Conservation (phyloP, 2,113 vertebrate species). For the Eurypyga helias region DNA sequence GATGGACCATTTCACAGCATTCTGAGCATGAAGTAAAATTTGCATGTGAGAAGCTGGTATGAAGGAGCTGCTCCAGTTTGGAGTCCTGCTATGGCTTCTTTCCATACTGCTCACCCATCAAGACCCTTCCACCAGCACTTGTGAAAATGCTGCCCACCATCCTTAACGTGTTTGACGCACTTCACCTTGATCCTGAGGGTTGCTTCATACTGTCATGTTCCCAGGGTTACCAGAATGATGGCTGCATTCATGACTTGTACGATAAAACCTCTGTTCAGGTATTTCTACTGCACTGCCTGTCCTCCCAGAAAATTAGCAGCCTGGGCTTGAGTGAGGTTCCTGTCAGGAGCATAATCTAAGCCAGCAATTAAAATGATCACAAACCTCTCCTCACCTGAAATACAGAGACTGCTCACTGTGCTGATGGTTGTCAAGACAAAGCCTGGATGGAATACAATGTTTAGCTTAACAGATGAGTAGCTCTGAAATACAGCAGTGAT, state of each 20-base stretch:
- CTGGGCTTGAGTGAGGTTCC: neutral
- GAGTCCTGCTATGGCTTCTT: neutral
- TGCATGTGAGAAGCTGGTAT: neutral
- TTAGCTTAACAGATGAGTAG: neutral
- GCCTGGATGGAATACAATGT: neutral
- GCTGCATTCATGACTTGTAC: neutral
- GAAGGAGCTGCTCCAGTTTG: accelerated
- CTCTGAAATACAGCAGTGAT: neutral
- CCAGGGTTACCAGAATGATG: neutral
- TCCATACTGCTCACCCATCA: neutral
- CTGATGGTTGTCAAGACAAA: neutral
- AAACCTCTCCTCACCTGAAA: neutral
- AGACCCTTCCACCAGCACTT: neutral
- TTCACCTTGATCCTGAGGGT: neutral
- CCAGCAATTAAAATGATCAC: neutral
- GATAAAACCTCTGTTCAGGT: neutral
- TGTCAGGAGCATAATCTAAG: neutral
- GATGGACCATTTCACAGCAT: neutral
- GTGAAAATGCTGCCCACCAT: neutral
- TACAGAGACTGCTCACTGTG: neutral
- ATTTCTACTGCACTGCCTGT: neutral
- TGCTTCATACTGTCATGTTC: neutral
- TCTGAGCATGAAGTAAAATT: neutral
- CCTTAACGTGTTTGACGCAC: neutral
- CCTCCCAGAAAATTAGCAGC: neutral